phyloP scores from a whole-genome alignment of 2,888 invertebrate genomes.

The Drosophila prostipennis region DNA sequence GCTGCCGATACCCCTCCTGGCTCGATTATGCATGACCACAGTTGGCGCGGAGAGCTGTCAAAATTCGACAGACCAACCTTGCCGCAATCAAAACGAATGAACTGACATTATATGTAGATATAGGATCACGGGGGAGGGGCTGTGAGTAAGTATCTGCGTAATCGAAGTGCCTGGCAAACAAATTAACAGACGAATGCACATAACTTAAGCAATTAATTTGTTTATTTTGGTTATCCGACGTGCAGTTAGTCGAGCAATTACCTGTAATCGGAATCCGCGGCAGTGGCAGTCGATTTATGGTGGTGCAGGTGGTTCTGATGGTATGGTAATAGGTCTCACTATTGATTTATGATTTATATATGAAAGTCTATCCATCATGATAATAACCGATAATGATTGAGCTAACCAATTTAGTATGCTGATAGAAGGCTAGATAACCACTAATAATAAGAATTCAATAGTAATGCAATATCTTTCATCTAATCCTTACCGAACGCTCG shows the following conservation, averaged over 20 bases:
- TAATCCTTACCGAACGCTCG: too few relatives aligned
- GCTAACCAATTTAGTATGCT: neutral
- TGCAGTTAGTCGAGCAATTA: conserved; percentile 35
- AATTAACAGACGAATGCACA: conserved; percentile 37
- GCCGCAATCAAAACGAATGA: conserved; percentile 18
- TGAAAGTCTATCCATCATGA: conserved; percentile 2
- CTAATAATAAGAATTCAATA: too few relatives aligned
- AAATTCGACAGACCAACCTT: conserved; percentile 34
- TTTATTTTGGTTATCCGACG: conserved; percentile 36
- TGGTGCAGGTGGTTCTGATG: conserved; percentile 2
- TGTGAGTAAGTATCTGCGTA: neutral
- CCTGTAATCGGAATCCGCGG: conserved; percentile 31
- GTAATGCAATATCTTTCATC: too few relatives aligned
- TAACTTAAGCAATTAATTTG: conserved; percentile 36
- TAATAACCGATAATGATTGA: conserved; percentile 2
- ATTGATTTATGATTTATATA: too few relatives aligned
- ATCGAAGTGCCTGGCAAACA: conserved; percentile 29
- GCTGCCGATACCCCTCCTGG: too few relatives aligned
- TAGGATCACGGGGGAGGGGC: neutral
- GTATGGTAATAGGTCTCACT: conserved; percentile 4
- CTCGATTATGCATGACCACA: conserved; percentile 33
- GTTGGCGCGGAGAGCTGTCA: conserved; percentile 20
- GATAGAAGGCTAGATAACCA: neutral
- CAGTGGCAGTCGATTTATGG: conserved; percentile 34
- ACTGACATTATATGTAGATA: neutral